Conservation (phyloP, 2,797 vertebrate genomes). For the Botia kubotai region DNA sequence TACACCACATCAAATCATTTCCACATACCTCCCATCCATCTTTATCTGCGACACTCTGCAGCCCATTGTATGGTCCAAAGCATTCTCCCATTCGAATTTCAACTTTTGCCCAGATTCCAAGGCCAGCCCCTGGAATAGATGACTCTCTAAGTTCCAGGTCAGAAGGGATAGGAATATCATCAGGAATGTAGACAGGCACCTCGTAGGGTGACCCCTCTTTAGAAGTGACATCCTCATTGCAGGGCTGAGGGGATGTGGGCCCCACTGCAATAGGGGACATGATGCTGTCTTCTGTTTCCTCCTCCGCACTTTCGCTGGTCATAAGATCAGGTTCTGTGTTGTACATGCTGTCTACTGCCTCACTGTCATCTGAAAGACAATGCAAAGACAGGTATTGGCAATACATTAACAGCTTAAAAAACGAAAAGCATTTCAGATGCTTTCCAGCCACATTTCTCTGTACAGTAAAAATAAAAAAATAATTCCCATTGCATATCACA, state of each 20-base stretch:
- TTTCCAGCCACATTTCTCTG: neutral
- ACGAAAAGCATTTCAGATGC: neutral
- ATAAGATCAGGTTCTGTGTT: conserved; percentile 91
- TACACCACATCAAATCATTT: neutral
- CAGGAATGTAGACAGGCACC: conserved; percentile 98
- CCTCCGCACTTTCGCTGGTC: conserved; percentile 83
- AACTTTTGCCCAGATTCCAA: conserved; percentile 95
- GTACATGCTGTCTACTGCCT: conserved; percentile 91
- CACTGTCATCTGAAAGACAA: conserved; percentile 88
- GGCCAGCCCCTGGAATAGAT: conserved; percentile 92
- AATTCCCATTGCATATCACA: neutral
- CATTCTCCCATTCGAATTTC: conserved; percentile 87
- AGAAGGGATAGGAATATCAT: conserved; percentile 95
- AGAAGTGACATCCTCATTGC: conserved; percentile 95
- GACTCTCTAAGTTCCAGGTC: conserved; percentile 98
- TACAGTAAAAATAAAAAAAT: neutral
- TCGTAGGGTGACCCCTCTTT: conserved; percentile 98
- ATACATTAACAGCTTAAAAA: neutral
- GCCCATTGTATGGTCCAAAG: conserved; percentile 87
- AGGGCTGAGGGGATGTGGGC: conserved; percentile 86
- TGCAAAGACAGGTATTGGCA: neutral
- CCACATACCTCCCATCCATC: conserved; percentile 98
- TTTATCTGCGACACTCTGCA: conserved; percentile 83
- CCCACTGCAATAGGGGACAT: conserved; percentile 89
- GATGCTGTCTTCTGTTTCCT: conserved; percentile 89